Base-by-base conservation (phyloP, 2,113 vertebrate species). In the Pipra filicauda region DNA sequence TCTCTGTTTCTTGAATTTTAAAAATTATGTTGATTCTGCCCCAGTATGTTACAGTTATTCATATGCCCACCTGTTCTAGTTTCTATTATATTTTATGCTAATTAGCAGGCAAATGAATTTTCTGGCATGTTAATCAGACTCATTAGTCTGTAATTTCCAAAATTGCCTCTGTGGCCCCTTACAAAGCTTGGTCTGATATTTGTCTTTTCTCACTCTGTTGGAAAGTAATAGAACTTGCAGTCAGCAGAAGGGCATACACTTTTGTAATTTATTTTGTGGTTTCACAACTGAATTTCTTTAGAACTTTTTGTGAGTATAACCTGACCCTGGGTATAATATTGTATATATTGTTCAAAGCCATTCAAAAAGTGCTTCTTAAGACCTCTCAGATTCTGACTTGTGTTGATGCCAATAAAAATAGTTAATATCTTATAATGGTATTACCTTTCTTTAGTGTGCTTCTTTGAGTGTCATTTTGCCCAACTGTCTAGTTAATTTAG, bases 81-180 rank as follows among this genome's bases (percentile, higher is more conserved):
- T 79, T 80, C 93, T 93, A 93, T 91, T 96, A 65, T 93, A 93
- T 96, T 95, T 95, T 96, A 92, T 96, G 90, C 49, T 96, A 97
- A 97, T 85, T 88, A 90, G 16, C 11, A 93, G 37, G 75, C 62
- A 96, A 94, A 96, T 88, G 33, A 93, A 95, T 95, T 95, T 97
- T 93, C 74, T 91, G 51, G 49, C 91, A 44, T 94, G 74, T 95
- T 94, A 95, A 97, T 95, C 58, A 61, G 78, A 75, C 85, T 93
- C 85, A 94, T 94, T 95, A 93, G 54, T 79, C 74, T 83, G 62
- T 82, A 94, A 94, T 95, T 95, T 62, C 70, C 49, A 75, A 72
- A 91, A 89, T 57, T 89, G 71, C 35, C 49, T 90, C 62, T 92
- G 88, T 74, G 76, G 67, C 6, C 71, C 71, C 54, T 97, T 89